Evolutionary conservation across 2,797 vertebrate species (phyloP), one percentile per base, ranked within the genome.

Genomic region (Mormyrops attenuatus): DNA sequence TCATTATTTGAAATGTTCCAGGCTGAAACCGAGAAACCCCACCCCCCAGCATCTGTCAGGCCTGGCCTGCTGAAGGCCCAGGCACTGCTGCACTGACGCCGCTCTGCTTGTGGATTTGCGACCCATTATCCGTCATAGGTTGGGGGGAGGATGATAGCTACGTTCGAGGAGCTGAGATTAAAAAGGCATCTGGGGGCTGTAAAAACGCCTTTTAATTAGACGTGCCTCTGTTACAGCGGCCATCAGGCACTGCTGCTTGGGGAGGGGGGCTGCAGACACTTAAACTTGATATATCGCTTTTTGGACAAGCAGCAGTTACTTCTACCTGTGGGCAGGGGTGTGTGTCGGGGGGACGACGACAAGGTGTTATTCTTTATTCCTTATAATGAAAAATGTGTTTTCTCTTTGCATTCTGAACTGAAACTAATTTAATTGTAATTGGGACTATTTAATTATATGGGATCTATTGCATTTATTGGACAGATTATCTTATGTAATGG

Each of bases 121-220:
- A 17, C 30, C 66, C 66, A 2, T 44, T 44, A 13, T 13, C 41
- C 20, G 0, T 11, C 82, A 44, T 85, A 89, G 91, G 88, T 26
- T 66, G 85, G n/a, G 63, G 60, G 80, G 63, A 55, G 90, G 93
- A 92, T 87, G 89, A 85, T 91, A 91, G 89, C 89, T 77, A 91
- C 93, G 91, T 93, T 90, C 90, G 93, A 93, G 91, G 90, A 94
- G 90, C 91, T 90, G 92, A 92, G 94, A 94, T 94, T 93, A 94
- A 95, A 94, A 93, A 93, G 93, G 93, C 92, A 91, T 91, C 85
- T 91, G 93, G 94, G 94, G 92, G 93, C 93, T 91, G 94, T 94
- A 91, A 93, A 92, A 93, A 92, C 92, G 89, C 88, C 91, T 94
- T 95, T 94, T 95, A 95, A 96, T 95, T 94, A 95, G 93, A 91